A percentile compares a stretch with the other conserved stretches of the same genome.
Evolutionary conservation across 2,797 vertebrate species (phyloP).

Genomic region (Trachurus trachurus): DNA sequence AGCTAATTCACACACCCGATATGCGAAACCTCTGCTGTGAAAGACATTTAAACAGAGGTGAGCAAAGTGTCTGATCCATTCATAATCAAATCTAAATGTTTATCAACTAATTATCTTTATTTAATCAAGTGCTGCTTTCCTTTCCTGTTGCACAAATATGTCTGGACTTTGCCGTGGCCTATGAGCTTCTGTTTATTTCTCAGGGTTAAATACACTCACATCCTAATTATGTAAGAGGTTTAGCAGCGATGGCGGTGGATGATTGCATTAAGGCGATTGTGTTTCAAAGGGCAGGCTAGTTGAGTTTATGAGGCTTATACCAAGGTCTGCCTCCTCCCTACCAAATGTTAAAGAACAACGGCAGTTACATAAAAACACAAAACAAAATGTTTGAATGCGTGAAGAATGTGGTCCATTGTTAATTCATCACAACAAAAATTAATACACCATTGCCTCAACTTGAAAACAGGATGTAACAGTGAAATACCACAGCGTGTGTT

Average conservation of each 20-base stretch:
- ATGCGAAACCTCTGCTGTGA: background rate
- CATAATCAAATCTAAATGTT: background rate
- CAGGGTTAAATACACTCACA: conserved; percentile 42
- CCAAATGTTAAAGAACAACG: conserved; percentile 23
- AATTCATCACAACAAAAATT: conserved; percentile 5
- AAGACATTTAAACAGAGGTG: background rate
- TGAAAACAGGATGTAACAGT: conserved; percentile 19
- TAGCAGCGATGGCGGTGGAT: conserved; percentile 41
- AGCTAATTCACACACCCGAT: background rate
- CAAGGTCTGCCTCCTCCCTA: background rate
- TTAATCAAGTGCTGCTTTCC: background rate
- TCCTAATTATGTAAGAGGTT: conserved; percentile 63
- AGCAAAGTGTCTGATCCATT: background rate
- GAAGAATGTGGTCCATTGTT: conserved; percentile 8
- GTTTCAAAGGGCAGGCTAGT: conserved; percentile 33
- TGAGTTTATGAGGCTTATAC: conserved; percentile 11
- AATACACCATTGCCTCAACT: background rate
- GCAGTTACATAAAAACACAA: background rate
- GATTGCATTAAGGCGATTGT: conserved; percentile 53
- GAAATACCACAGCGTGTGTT: conserved; percentile 13
- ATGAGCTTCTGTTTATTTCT: conserved; percentile 19
- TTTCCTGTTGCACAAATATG: conserved; percentile 5
- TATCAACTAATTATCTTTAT: background rate
- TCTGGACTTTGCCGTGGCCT: conserved; percentile 8
- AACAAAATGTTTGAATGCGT: background rate